Evolutionary conservation across 2,888 invertebrate genomes (phyloP), one percentile per base, ranked within the genome.

Genomic region (Magallana nippona): DNA sequence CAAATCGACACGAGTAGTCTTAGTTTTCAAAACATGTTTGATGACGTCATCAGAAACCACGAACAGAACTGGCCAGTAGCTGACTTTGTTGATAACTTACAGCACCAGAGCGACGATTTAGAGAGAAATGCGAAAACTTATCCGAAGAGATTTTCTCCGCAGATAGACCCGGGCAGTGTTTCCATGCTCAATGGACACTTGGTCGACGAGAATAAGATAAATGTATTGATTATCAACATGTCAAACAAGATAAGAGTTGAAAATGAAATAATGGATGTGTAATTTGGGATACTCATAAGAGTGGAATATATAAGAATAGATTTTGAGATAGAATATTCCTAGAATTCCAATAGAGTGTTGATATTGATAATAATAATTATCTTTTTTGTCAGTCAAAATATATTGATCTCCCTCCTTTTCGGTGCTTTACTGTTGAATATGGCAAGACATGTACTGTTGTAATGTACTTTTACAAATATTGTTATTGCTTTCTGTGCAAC

Each of bases 11-110:
- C 44, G 3, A 44, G 19, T 55, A 63, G 56, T 71, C 15, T 63
- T 13, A 13, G n/a, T 10, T 82, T 82, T 22, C 55, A 56, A n/a
- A 82, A 44, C 13, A 86, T 84, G 57, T 78, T 89, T 1, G 82
- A 84, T 27, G 82, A 86, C 19, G 56, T 86, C 1, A n/a, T 89
- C 8, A 79, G 85, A 8, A 82, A 79, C 1, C 84, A 87, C 78
- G 19, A 78, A 79, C 84, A 88, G 71, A 82, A 71, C 15, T 87
- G 87, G 87, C 86, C 86, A 2, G 82, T 88, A 11, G 78, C 82
- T 62, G 88, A 88, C 79, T 85, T 88, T 10, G 81, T n/a, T 19
- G 79, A 55, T 55, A n/a, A 13, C 13, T n/a, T 15, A 17, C 60
- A 81, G 19, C n/a, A 0, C 22, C 32, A 77, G 15, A 27, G 77